Percentiles rank a stretch among this genome's conserved stretches.
Conservation (phyloP, 2,113 vertebrate species). For the Blennius ocellaris region DNA sequence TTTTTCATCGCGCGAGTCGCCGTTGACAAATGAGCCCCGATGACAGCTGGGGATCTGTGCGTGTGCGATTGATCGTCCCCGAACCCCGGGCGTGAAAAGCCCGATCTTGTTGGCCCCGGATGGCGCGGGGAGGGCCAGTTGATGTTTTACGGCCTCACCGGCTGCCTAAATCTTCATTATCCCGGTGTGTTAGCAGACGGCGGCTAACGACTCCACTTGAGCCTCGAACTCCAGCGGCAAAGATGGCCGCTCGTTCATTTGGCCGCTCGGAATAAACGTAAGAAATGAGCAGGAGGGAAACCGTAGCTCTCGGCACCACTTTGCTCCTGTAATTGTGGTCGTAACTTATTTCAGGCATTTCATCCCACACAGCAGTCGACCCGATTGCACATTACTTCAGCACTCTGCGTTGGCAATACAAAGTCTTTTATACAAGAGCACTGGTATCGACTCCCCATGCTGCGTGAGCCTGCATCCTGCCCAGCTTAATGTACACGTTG, state of each 20-base stretch:
- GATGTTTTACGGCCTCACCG: slow-evolving; percentile 53
- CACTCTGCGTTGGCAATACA: slow-evolving; percentile 10
- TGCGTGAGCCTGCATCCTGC: slow-evolving; percentile 7
- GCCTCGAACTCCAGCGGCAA: slow-evolving; percentile 26
- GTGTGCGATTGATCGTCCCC: slow-evolving; percentile 55
- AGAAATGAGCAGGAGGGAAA: slow-evolving; percentile 44
- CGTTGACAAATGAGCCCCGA: slow-evolving; percentile 60
- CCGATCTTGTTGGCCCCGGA: slow-evolving; percentile 45
- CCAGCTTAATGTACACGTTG: slow-evolving; percentile 24
- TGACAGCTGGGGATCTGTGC: slow-evolving; percentile 45
- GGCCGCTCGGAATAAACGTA: slow-evolving; percentile 47
- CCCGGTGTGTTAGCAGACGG: slow-evolving; percentile 58
- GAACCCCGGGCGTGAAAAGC: slow-evolving; percentile 51
- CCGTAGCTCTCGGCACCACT: slow-evolving; percentile 26
- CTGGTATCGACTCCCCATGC: slow-evolving; percentile 3
- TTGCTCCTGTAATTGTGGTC: slow-evolving; percentile 54
- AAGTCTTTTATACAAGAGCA: slow-evolving; percentile 3
- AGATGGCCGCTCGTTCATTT: slow-evolving; percentile 45
- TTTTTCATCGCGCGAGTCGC: slow-evolving; percentile 38
- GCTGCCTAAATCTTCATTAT: slow-evolving; percentile 69
- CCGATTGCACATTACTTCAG: slow-evolving; percentile 19
- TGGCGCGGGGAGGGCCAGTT: slow-evolving; percentile 45
- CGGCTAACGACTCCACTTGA: slow-evolving; percentile 42
- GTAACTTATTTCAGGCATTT: slow-evolving; percentile 59
- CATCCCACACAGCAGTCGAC: slow-evolving; percentile 47